Evolutionary conservation across 2,888 invertebrate species (phyloP), one percentile per base, ranked within the genome.

Genomic region (Drosophila diplacantha): DNA sequence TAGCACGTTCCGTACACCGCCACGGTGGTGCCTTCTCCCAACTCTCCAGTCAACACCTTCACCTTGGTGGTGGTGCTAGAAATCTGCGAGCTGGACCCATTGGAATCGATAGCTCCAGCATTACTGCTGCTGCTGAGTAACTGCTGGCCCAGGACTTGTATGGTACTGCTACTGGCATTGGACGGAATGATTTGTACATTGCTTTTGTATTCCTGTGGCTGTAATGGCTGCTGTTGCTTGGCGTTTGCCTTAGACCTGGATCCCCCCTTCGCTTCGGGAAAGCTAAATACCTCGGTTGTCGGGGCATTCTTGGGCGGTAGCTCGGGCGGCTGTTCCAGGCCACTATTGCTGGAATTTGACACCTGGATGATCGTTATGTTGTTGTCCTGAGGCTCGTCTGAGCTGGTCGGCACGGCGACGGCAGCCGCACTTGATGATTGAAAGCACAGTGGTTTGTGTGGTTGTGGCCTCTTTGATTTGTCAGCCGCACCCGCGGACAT

Each of bases 301-400:
- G 24, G 44, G 62, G 71, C 83, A 20, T 50, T 72, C 41, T 80
- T 83, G 47, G 81, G 75, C 59, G 86, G 84, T 66, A 85, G 62
- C 62, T 82, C 84, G 24, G 85, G 80, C 46, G 83, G 80, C 62
- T 77, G 72, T 39, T 65, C 59, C 31, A 71, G 69, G 29, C 44
- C 58, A 52, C 66, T 74, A 47, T 52, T 70, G 22, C 64, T 47
- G 22, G 68, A 70, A 61, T 91, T 91, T 0, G 91, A 91, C 1
- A 91, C 91, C 88, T 91, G 89, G n/a, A 91, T 91, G 0, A 91
- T 91, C 24, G 91, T 91, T 32, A 91, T 88, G 69, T 91, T 88
- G 69, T 91, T 91, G 0, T 90, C 87, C 39, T 83, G 79, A 20
- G 57, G 49, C 38, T 81, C 76, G 24, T 74, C 64, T 14, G 20